Base-by-base conservation (phyloP, 2,888 invertebrate species). In the Odontomyia ornata region DNA sequence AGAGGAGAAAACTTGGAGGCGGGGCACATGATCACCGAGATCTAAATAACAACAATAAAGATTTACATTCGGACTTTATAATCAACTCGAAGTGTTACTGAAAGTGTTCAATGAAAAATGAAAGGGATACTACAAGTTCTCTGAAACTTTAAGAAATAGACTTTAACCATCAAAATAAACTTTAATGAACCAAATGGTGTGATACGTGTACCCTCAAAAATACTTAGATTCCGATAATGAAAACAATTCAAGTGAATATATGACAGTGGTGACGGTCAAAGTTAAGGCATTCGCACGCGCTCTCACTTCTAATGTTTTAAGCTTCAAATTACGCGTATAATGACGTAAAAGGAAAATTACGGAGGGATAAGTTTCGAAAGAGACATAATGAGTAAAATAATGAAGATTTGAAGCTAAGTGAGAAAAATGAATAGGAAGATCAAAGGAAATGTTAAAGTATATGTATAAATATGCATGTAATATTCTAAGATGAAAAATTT, bases 1-100 rank as follows among this genome's bases (percentile, higher is more conserved):
- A 60, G 23, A 23, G 2, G 1, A 80, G 81, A 65, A 36, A 47
- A 46, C 83, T 85, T 84, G 85, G 85, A 85, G 85, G 82, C 83
- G 86, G 85, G 86, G 85, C 82, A 84, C 83, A 84, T 69, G 11
- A 15, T 46, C 47, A 13, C 4, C 52, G 52, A 9, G 36, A 36
- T 5, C 5, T 9, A 36, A 36, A 36, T 9, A 64, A 64, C 79
- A 75, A 80, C 77, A 47, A 71, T 43, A 73, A 23, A 47, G 11
- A 36, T 5, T 9, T 36, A 36, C 36, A 36, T 36, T 36, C 9
- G 36, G 9, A 36, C 36, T 36, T 36, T 3, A 36, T 5, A 36
- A 36, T 9, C 36, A 36, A 5, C 36, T 5, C 36, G 9, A 3
- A 36, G 36, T 36, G 36, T 36, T 3, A 36, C 36, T 3, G 3